Percentiles rank a stretch among this genome's conserved stretches.
Evolutionary conservation across 2,888 invertebrate genomes (phyloP).

Genomic region (Ellobium chinense): DNA sequence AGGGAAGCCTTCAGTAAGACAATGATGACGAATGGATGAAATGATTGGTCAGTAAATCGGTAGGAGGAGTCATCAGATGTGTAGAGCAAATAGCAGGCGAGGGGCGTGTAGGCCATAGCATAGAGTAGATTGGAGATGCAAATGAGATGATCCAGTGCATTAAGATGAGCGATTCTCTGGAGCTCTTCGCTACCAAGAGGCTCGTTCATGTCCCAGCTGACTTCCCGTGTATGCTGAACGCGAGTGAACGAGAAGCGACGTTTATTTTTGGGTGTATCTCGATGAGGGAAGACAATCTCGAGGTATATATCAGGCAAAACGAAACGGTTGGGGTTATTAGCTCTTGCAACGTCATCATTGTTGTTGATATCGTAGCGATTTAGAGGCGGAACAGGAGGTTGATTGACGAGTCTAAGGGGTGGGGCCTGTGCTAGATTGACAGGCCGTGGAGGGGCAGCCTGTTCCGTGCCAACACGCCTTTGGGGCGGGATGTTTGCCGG

Average conservation of each 20-base stretch:
- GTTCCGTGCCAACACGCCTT: too few species aligned
- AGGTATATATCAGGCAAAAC: not conserved
- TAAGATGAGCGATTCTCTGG: too few species aligned
- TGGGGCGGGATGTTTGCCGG: too few species aligned
- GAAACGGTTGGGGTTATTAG: not conserved
- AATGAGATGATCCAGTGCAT: not conserved
- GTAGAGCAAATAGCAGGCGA: slow-evolving; percentile 14
- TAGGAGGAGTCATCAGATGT: not conserved
- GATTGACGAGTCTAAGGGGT: too few species aligned
- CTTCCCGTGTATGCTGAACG: not conserved
- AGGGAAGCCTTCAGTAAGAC: not conserved
- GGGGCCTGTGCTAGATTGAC: not conserved
- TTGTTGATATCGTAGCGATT: not conserved
- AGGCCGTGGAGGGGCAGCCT: too few species aligned
- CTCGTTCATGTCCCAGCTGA: not conserved
- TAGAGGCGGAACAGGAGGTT: not conserved
- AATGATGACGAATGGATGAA: not conserved
- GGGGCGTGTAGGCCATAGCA: not conserved
- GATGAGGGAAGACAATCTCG: slow-evolving; percentile 5
- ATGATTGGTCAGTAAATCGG: not conserved
- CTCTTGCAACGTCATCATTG: not conserved
- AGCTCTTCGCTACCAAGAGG: not conserved
- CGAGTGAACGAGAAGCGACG: not conserved
- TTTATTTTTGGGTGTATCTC: slow-evolving; percentile 1
- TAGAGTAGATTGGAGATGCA: slow-evolving; percentile 14